phyloP scores from a whole-genome alignment of 2,113 vertebrate species.

The Vulpes vulpes region DNA sequence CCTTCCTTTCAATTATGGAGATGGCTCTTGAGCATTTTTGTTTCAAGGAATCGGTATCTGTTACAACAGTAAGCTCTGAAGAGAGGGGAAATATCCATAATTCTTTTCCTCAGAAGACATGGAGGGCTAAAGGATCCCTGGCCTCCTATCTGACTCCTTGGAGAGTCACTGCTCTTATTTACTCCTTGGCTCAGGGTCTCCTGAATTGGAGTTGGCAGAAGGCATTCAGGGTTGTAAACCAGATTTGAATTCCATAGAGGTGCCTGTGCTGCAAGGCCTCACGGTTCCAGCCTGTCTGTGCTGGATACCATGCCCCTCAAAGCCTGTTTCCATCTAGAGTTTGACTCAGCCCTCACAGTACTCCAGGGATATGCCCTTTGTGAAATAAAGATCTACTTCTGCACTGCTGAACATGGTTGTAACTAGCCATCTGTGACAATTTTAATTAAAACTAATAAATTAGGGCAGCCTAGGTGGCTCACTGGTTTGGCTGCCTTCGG shows the following conservation, averaged over 20 bases:
- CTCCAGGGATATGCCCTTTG: not conserved
- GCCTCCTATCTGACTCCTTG: constrained; percentile 49
- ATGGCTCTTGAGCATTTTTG: constrained; percentile 71
- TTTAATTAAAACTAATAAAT: constrained; percentile 57
- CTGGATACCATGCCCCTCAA: not conserved
- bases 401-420: constrained; percentile 7
- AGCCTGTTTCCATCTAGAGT: constrained; percentile 15
- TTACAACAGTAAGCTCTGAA: constrained; percentile 71
- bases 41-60: constrained; percentile 60
- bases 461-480: too few species aligned
- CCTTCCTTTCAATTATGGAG: constrained; percentile 68
- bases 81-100: constrained; percentile 68
- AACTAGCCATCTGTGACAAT: constrained; percentile 51
- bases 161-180: constrained; percentile 69
- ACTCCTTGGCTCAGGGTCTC: constrained; percentile 48
- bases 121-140: constrained; percentile 61
- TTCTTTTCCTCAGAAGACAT: constrained; percentile 69
- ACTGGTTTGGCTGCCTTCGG: too few species aligned
- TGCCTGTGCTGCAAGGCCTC: not conserved
- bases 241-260: constrained; percentile 30
- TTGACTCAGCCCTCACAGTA: not conserved
- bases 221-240: constrained; percentile 50
- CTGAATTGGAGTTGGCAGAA: constrained; percentile 60
- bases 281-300: constrained; percentile 53
- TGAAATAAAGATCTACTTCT: constrained; percentile 7